Evolutionary conservation across 1,140 invertebrate species (phyloP).

Genomic region (Yoshiicerus persimilis): DNA sequence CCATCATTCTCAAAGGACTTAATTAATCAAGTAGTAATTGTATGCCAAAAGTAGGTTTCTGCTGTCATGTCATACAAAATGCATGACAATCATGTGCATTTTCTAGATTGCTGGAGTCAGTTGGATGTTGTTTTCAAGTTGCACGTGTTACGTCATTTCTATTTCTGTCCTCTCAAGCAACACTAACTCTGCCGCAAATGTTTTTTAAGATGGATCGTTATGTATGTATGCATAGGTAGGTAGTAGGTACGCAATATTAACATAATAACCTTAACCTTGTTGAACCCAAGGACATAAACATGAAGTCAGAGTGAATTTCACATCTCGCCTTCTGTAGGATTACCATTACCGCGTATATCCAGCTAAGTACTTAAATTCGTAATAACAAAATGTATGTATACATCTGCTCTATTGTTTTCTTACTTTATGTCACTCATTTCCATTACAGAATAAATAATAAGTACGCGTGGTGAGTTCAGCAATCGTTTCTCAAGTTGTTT

Average conservation of each 20-base stretch:
- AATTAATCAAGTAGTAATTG: no score
- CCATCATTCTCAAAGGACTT: no score
- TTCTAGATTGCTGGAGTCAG: neutral
- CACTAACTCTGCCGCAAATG: neutral
- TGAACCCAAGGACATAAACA: constrained; percentile 1
- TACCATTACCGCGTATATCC: neutral
- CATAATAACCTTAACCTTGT: neutral
- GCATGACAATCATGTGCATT: neutral
- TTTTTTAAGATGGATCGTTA: neutral
- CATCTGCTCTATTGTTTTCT: neutral
- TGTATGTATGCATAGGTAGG: neutral
- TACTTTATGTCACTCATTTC: neutral
- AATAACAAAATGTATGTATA: neutral
- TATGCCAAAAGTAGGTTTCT: neutral
- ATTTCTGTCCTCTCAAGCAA: neutral
- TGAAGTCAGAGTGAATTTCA: neutral
- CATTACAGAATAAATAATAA: neutral
- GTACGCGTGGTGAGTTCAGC: neutral
- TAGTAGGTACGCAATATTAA: neutral
- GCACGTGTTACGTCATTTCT: neutral
- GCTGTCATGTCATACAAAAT: no score
- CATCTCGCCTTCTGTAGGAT: neutral
- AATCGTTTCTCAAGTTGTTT: neutral
- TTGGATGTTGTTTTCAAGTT: neutral
- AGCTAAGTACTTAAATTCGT: neutral